A percentile compares a stretch with the other conserved stretches of the same genome.
Evolutionary conservation across 2,113 vertebrate genomes (phyloP).

Genomic region (Alosa alosa): DNA sequence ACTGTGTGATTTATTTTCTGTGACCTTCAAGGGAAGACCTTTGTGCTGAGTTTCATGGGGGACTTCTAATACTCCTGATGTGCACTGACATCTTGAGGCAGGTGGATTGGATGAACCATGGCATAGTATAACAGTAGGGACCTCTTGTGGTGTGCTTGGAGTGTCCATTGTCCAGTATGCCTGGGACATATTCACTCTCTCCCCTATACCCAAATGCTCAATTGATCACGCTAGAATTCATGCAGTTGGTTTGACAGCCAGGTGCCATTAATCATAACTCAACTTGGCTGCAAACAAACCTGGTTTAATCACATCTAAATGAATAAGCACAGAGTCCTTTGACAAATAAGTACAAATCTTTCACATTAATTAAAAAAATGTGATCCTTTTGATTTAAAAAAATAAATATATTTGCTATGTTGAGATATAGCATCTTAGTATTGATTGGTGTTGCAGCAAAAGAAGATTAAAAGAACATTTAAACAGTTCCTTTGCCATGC

Average conservation of each 20-base stretch:
- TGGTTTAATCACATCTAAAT: background rate
- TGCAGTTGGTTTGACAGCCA: background rate
- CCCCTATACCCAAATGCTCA: background rate
- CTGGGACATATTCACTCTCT: background rate
- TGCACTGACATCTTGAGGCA: background rate
- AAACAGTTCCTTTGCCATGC: background rate
- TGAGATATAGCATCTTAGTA: background rate
- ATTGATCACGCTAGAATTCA: background rate
- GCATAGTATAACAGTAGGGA: background rate
- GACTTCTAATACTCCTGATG: background rate
- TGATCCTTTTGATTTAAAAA: background rate
- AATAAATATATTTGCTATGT: background rate
- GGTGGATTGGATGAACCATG: background rate
- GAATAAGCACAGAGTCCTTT: conserved; percentile 10
- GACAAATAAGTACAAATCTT: background rate
- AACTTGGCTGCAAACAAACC: background rate
- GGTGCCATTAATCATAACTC: background rate
- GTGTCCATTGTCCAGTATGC: background rate
- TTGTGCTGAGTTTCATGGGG: background rate
- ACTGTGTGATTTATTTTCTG: conserved; percentile 1
- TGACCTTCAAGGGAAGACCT: background rate
- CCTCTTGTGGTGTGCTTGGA: background rate
- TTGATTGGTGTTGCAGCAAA: background rate
- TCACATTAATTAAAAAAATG: background rate
- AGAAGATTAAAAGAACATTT: background rate